phyloP scores from a whole-genome alignment of 1,140 invertebrate species.

The Mizuhopecten yessoensis region DNA sequence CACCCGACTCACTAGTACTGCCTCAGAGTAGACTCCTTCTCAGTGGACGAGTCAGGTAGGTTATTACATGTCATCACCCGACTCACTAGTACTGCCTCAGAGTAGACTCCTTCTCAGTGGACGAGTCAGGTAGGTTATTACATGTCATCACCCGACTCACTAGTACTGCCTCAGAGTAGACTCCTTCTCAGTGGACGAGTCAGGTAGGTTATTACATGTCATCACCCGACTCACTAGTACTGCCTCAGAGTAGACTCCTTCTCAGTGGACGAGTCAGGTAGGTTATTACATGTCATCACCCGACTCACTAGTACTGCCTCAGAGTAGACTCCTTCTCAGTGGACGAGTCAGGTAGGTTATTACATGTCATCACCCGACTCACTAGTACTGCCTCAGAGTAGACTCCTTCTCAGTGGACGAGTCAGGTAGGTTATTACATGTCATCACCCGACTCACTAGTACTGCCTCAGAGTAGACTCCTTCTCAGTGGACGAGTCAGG shows the following conservation, averaged over 20 bases:
- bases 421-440: slow-evolving; percentile 80
- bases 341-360: slow-evolving; percentile 84
- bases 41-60: slow-evolving; percentile 85
- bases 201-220: slow-evolving; percentile 71
- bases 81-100: not conserved
- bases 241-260: slow-evolving; percentile 80
- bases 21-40: slow-evolving; percentile 93
- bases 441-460: slow-evolving; percentile 87
- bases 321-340: too few species aligned
- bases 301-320: slow-evolving; percentile 89
- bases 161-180: slow-evolving; percentile 85
- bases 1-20: slow-evolving; percentile 91
- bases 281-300: not conserved
- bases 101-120: too few species aligned
- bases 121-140: slow-evolving; percentile 83
- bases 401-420: too few species aligned
- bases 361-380: slow-evolving; percentile 85
- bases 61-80: slow-evolving; percentile 17
- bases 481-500: slow-evolving; percentile 85
- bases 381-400: slow-evolving; percentile 85
- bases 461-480: slow-evolving; percentile 81
- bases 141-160: slow-evolving; percentile 85
- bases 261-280: slow-evolving; percentile 85
- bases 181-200: too few species aligned
- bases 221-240: slow-evolving; percentile 87